Conservation (phyloP, 2,888 invertebrate genomes). For the Diaperis boleti region DNA sequence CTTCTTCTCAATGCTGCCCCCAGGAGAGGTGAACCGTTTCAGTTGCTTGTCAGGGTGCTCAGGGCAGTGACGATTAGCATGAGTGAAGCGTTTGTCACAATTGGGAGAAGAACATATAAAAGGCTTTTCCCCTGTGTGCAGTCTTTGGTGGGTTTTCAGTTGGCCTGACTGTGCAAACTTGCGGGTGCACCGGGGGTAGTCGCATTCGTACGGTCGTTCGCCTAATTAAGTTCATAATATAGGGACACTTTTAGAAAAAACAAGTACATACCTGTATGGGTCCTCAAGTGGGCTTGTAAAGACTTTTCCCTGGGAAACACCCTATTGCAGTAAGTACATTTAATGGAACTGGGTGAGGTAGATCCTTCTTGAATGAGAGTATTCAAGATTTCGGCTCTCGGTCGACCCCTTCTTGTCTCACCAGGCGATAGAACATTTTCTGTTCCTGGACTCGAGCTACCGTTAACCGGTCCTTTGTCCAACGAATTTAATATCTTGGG, state of each 20-base stretch:
- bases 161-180: constrained; percentile 84
- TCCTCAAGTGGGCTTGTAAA: constrained; percentile 76
- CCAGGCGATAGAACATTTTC: constrained; percentile 58
- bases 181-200: constrained; percentile 78
- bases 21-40: constrained; percentile 56
- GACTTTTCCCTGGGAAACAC: constrained; percentile 84
- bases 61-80: constrained; percentile 81
- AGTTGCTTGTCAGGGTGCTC: constrained; percentile 75
- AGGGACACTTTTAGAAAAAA: background rate
- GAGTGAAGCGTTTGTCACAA: constrained; percentile 79
- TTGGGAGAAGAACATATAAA: constrained; percentile 75
- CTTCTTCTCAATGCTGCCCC: constrained; percentile 62
- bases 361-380: constrained; percentile 78
- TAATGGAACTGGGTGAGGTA: constrained; percentile 76
- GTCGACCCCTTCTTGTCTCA: constrained; percentile 74
- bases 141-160: constrained; percentile 80
- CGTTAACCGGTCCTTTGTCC: constrained; percentile 59
- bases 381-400: constrained; percentile 77
- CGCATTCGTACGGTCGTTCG: constrained; percentile 80
- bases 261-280: constrained; percentile 71
- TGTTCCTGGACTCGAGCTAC: constrained; percentile 52
- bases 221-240: constrained; percentile 66
- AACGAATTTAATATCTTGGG: constrained; percentile 54
- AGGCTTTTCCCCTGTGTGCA: constrained; percentile 83
- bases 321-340: constrained; percentile 77